These are phyloP conservation scores for Alca torda DNA, from an alignment of 2,797 vertebrate genomes.

Conservation along the genomic window DNA sequence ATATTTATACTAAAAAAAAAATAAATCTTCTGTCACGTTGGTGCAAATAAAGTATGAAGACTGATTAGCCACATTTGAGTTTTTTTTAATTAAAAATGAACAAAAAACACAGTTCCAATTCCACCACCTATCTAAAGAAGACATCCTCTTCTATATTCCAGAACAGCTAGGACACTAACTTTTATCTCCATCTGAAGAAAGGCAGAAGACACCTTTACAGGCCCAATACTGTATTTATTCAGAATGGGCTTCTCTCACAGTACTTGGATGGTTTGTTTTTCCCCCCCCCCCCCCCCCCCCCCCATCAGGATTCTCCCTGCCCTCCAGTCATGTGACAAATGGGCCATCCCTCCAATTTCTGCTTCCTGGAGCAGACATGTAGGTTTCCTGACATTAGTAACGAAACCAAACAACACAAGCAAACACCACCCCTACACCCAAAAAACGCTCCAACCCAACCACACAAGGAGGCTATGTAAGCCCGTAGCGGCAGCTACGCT, in stretches of 20 bases:
- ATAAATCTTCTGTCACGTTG: not conserved
- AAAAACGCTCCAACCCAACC: not conserved
- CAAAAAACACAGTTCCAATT: not conserved
- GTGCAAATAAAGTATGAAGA: not conserved
- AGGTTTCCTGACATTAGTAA: not conserved
- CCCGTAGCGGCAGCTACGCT: not conserved
- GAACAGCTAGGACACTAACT: not conserved
- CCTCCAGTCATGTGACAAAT: not conserved
- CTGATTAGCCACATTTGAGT: not conserved
- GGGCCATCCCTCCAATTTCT: not conserved
- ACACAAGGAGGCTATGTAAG: not conserved
- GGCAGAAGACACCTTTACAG: not conserved
- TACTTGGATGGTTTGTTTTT: not conserved
- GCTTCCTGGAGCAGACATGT: not conserved
- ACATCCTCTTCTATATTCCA: not conserved
- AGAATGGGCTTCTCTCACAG: not conserved
- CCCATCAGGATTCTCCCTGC: not conserved
- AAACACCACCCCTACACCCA: rapidly evolving
- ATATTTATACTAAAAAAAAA: not conserved
- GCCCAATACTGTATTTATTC: not conserved
- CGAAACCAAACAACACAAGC: not conserved
- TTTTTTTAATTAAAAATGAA: not conserved
- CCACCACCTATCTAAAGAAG: not conserved
- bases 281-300: too few relatives aligned
- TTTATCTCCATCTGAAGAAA: not conserved